These are phyloP conservation scores for Megaleporinus macrocephalus DNA, from an alignment of 2,113 vertebrate genomes.

Conservation along the genomic window DNA sequence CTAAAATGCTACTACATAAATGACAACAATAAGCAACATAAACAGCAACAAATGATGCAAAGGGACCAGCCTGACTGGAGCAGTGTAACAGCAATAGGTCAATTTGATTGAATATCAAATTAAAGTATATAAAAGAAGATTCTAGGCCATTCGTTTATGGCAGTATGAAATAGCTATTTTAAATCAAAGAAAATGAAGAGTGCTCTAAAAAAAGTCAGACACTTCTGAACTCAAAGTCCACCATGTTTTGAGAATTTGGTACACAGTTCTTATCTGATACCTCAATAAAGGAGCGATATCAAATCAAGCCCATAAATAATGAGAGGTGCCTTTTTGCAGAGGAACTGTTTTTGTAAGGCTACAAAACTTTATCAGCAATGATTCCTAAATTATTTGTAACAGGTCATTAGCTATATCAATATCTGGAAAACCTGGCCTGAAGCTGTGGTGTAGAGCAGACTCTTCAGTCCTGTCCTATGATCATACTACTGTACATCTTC, in stretches of 20 bases:
- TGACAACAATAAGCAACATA: not conserved
- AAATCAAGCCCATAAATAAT: slow-evolving; percentile 25
- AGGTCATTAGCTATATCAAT: not conserved
- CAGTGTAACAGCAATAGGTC: not conserved
- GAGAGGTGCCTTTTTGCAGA: not conserved
- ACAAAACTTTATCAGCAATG: not conserved
- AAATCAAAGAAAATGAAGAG: not conserved
- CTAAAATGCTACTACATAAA: no score
- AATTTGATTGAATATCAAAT: slow-evolving; percentile 6
- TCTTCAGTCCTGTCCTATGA: slow-evolving; percentile 74
- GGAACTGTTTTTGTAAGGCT: not conserved
- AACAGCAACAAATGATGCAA: not conserved
- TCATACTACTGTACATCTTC: slow-evolving; percentile 94
- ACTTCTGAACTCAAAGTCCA: not conserved
- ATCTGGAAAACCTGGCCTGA: not conserved
- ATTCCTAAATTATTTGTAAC: not conserved
- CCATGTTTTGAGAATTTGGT: not conserved
- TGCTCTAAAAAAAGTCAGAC: not conserved
- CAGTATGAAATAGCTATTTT: not conserved
- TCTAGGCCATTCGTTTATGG: not conserved
- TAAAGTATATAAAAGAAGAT: not conserved
- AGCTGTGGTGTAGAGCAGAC: not conserved
- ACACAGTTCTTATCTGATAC: not conserved
- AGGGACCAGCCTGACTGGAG: not conserved
- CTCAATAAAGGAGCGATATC: not conserved